Evolutionary conservation across 2,113 vertebrate species (phyloP).

Genomic region (Perca flavescens): DNA sequence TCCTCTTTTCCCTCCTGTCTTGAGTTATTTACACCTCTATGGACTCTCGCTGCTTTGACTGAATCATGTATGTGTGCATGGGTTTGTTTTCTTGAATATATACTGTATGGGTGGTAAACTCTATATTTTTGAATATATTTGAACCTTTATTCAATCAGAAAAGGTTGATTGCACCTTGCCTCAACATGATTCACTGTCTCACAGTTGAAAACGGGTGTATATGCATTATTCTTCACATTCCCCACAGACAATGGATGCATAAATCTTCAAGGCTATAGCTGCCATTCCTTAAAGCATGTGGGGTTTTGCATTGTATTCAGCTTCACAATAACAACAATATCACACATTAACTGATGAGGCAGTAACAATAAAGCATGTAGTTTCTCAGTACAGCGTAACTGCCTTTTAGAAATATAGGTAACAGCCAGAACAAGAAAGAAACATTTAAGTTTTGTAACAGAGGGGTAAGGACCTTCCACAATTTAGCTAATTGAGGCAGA

Average conservation of each 20-base stretch:
- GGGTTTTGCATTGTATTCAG: background rate
- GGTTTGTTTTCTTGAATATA: slow-evolving; percentile 7
- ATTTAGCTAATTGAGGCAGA: too few species aligned
- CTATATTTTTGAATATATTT: background rate
- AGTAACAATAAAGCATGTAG: background rate
- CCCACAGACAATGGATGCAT: background rate
- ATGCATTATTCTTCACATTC: slow-evolving; percentile 22
- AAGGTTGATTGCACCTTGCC: background rate
- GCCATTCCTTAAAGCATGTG: background rate
- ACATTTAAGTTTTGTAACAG: background rate
- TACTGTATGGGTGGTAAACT: background rate
- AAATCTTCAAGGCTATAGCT: background rate
- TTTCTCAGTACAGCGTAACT: background rate
- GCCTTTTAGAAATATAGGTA: background rate
- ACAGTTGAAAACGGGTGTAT: background rate
- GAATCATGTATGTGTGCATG: background rate
- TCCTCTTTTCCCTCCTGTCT: background rate
- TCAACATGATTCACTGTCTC: background rate
- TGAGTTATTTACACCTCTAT: slow-evolving; percentile 6
- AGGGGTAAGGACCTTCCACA: too few species aligned
- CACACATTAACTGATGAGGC: background rate
- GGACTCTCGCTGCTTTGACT: background rate
- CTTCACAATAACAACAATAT: background rate
- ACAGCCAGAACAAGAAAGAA: background rate
- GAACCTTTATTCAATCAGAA: slow-evolving; percentile 21